A percentile compares a stretch with the other conserved stretches of the same genome.
Evolutionary conservation across 2,113 vertebrate species (phyloP).

Genomic region (Paracanthobrama guichenoti): DNA sequence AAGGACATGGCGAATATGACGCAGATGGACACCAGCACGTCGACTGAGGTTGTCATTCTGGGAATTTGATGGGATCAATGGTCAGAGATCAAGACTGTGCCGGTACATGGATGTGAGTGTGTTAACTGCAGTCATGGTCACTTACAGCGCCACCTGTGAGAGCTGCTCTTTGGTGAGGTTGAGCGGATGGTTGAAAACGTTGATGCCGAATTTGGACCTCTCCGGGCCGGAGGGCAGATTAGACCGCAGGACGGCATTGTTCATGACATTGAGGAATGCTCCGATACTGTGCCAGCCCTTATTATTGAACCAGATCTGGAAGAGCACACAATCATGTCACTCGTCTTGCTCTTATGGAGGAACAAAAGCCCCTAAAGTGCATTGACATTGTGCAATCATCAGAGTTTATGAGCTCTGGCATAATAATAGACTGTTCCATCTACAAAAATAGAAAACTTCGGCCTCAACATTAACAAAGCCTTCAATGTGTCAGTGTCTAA

Average conservation of each 20-base stretch:
- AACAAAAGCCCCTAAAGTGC: neutral
- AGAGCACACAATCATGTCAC: slow-evolving; percentile 30
- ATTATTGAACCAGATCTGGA: slow-evolving; percentile 98
- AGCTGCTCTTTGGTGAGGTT: slow-evolving; percentile 98
- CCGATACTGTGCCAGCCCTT: slow-evolving; percentile 97
- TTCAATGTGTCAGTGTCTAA: neutral
- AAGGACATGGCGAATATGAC: slow-evolving; percentile 89
- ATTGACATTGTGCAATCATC: neutral
- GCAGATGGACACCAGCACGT: slow-evolving; percentile 90
- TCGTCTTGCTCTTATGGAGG: neutral
- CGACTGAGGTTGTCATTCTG: slow-evolving; percentile 98
- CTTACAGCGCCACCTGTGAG: slow-evolving; percentile 96
- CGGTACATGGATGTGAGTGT: neutral
- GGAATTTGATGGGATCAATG: neutral
- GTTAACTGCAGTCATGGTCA: slow-evolving; percentile 33
- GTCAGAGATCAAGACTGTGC: neutral
- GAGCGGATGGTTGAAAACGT: slow-evolving; percentile 90
- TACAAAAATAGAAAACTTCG: neutral
- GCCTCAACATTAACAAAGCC: neutral
- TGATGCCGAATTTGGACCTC: slow-evolving; percentile 86
- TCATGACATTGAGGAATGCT: slow-evolving; percentile 94
- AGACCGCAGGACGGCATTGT: slow-evolving; percentile 91
- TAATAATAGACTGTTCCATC: neutral
- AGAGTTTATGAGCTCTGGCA: neutral
- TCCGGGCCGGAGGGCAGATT: slow-evolving; percentile 82